Base-by-base conservation (phyloP, 2,797 vertebrate genomes). In the Danio jaintianensis region DNA sequence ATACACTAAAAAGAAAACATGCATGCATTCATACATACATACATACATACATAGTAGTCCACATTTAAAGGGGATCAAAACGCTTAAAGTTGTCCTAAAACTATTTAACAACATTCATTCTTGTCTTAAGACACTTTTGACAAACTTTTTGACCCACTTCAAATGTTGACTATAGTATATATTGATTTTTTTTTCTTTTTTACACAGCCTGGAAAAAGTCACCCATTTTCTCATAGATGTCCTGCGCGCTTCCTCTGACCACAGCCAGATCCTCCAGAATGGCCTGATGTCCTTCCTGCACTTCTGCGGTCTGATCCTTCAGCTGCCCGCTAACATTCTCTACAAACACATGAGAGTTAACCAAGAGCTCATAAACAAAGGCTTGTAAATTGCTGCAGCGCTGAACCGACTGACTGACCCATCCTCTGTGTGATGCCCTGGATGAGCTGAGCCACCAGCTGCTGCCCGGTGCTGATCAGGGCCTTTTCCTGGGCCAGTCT, bases 151-250 rank as follows among this genome's bases (percentile, higher is more conserved):
- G n/a, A n/a, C n/a, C n/a, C n/a, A n/a, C n/a, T n/a, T n/a, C n/a
- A n/a, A n/a, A n/a, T n/a, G n/a, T n/a, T n/a, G n/a, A n/a, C n/a
- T n/a, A n/a, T n/a, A n/a, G n/a, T n/a, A n/a, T n/a, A n/a, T n/a
- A n/a, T n/a, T n/a, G n/a, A n/a, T n/a, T n/a, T n/a, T n/a, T n/a
- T n/a, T n/a, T n/a, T n/a, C n/a, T n/a, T n/a, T 29, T n/a, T n/a
- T 1, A 29, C 29, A 29, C 29, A 29, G 29, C 29, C 3, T 29
- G 36, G 0, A 10, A 58, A 29, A 75, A 16, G 10, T 72, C 83
- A 96, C 95, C 95, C 3, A 96, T 93, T 88, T 94, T 96, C 63
- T 89, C 89, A 83, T 95, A 93, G 89, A 96, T 94, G 71, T 95
- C 93, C 56, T 94, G 91, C 59, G 95, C 94, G 73, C 91, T 91